Evolutionary conservation across 2,797 vertebrate species (phyloP), one percentile per base, ranked within the genome.

Genomic region (Decapterus maruadsi): DNA sequence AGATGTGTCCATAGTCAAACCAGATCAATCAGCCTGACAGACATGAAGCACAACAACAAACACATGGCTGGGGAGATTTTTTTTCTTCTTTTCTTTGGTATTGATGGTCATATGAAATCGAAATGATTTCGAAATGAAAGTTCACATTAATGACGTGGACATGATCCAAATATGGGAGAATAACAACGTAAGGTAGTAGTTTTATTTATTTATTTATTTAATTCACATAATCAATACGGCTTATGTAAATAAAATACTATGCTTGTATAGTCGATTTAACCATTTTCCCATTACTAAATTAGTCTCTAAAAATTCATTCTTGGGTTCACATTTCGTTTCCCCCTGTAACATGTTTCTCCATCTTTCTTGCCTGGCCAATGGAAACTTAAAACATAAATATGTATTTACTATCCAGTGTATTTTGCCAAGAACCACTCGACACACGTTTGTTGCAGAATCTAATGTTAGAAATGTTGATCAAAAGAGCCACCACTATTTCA

Each of bases 11-110:
- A 72, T 26, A 72, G 70, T 59, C 74, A 72, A 82, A 86, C 31
- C 17, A 22, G 71, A 86, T 87, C 76, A 86, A 51, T 83, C 81
- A 82, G 8, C 46, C 59, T 75, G 71, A 73, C 55, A 57, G 36
- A 83, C 31, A 3, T 36, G 77, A 34, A 66, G 70, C 63, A 55
- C 53, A 56, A 48, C n/a, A 56, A 43, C 68, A n/a, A 56, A 43
- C 68, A 56, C 70, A 65, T 42, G 67, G 26, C 58, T 58, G 65
- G 36, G 60, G 62, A 6, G 31, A 34, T 34, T 34, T 26, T 3
- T 26, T 26, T 26, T 34, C 4, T 26, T 3, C 3, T 26, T 26
- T 26, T 26, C 26, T 55, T 43, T 57, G 36, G n/a, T 50, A 26
- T 34, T 57, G 16, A 31, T 45, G 59, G 50, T 14, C 31, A 74